Percentiles rank a stretch among this genome's conserved stretches.
Evolutionary conservation across 1,140 invertebrate genomes (phyloP).

Genomic region (Triops cancriformis): DNA sequence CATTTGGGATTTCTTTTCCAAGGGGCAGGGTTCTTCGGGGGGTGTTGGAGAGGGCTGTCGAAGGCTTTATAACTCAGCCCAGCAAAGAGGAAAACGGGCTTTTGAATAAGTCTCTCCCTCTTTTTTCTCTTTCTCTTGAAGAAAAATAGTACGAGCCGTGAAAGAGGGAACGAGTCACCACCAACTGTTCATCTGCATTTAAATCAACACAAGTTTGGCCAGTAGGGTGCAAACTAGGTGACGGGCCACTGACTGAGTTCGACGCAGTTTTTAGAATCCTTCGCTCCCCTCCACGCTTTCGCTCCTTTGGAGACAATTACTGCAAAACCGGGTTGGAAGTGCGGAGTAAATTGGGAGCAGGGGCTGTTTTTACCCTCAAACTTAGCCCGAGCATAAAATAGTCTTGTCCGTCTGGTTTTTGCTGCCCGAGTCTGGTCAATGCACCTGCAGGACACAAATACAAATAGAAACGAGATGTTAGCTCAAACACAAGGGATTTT

Average conservation of each 20-base stretch:
- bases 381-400: too few relatives aligned
- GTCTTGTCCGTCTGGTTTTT: too few relatives aligned
- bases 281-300: background rate
- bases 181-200: conserved; percentile 10
- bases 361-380: too few relatives aligned
- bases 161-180: background rate
- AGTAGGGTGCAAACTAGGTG: background rate
- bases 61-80: background rate
- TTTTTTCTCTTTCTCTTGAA: background rate
- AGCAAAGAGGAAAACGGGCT: background rate
- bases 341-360: background rate
- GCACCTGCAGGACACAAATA: too few relatives aligned
- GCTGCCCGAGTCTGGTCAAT: too few relatives aligned
- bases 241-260: background rate
- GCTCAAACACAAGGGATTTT: too few relatives aligned
- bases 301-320: background rate
- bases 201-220: background rate
- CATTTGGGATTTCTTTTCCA: background rate
- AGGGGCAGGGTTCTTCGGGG: background rate
- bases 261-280: background rate
- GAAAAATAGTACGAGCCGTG: background rate
- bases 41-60: background rate
- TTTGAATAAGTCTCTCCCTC: background rate
- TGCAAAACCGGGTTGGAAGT: background rate
- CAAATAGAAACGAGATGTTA: too few relatives aligned